phyloP scores from a whole-genome alignment of 2,113 vertebrate species.

The Myotis lucifugus region DNA sequence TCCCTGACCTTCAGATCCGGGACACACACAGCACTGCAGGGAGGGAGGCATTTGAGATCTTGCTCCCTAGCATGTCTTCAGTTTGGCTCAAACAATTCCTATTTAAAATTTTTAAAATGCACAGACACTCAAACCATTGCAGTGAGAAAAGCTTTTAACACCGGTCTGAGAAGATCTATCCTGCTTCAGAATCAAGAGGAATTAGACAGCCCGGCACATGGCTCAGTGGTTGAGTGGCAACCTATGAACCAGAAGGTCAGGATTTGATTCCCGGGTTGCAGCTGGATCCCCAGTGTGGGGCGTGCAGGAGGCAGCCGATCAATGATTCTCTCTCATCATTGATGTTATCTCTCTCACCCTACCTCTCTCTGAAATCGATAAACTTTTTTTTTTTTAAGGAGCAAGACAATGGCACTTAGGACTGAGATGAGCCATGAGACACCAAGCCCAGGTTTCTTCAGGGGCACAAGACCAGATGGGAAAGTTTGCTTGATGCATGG shows the following conservation, averaged over 20 bases:
- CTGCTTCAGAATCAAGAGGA: background rate
- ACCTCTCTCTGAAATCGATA: too few species aligned
- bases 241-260: too few species aligned
- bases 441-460: background rate
- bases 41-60: background rate
- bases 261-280: too few species aligned
- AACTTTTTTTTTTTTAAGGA: background rate
- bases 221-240: too few species aligned
- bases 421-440: background rate
- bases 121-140: background rate
- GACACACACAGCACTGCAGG: background rate
- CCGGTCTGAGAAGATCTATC: background rate
- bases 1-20: background rate
- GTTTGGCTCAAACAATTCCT: background rate
- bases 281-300: too few species aligned
- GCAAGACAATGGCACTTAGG: background rate
- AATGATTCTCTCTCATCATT: too few species aligned
- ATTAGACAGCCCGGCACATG: too few species aligned
- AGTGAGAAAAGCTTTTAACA: background rate
- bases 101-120: background rate
- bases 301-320: too few species aligned
- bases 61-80: background rate
- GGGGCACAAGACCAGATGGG: background rate
- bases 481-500: background rate
- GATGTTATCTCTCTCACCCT: too few species aligned